Evolutionary conservation across 2,113 vertebrate genomes (phyloP), one percentile per base, ranked within the genome.

Genomic region (Colaptes auratus): DNA sequence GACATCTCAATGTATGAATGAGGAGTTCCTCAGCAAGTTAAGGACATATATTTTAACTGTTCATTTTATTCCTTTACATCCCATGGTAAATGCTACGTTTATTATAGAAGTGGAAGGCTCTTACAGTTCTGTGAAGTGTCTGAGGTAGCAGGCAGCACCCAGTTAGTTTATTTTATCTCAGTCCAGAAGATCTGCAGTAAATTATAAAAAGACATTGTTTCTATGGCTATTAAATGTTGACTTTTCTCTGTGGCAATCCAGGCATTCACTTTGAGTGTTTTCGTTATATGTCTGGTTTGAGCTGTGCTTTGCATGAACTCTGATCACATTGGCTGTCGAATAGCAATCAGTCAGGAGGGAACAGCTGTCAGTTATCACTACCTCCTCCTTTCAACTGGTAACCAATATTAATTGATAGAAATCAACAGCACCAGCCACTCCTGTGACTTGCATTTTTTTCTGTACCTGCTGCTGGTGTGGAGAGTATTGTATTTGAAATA

Each of bases 261-360:
- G 23, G 30, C 1, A 2, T 9, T 53, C 31, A 15, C 48, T 58
- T 27, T 0, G 0, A 69, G 39, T 20, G 12, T 14, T 12, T 71
- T 3, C 76, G 33, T 64, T 39, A 52, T 36, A 13, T 1, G 24
- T 61, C 30, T 77, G 21, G 5, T n/a, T 39, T 48, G 64, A 76
- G 9, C 60, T 71, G 36, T 4, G 8, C 23, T 67, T 75, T 78
- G 36, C 35, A 28, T 55, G n/a, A 69, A 30, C 19, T 71, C 42
- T 0, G 0, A 9, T 90, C n/a, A 7, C 55, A 4, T 7, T 56
- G 35, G 3, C 30, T 2, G 8, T 3, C 10, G 21, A 53, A 56
- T 52, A 48, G 15, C 52, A 70, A 39, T 28, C 48, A 55, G n/a
- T 52, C 9, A 58, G 30, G 16, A 76, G 27, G 42, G 9, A 64